phyloP scores from a whole-genome alignment of 1,140 invertebrate genomes.

The Caenorhabditis tropicalis region DNA sequence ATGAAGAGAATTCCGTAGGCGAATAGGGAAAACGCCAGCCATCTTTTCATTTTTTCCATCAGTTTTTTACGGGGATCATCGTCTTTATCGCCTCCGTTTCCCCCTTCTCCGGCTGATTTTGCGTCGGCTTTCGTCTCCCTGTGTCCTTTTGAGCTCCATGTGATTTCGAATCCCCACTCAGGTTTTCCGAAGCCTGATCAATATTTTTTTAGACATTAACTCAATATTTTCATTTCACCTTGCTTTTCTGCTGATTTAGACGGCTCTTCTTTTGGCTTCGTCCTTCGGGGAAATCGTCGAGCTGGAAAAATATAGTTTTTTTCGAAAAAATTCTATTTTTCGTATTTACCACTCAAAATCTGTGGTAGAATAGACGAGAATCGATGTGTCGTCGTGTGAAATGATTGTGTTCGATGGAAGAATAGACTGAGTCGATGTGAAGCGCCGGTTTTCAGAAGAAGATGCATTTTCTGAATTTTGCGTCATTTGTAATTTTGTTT shows the following conservation, averaged over 20 bases:
- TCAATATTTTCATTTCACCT: not conserved
- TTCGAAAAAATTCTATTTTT: not conserved
- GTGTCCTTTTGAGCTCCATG: slow-evolving; percentile 16
- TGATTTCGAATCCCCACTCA: not conserved
- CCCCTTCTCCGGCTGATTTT: not conserved
- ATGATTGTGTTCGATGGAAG: not conserved
- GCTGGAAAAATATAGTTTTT: slow-evolving; percentile 2
- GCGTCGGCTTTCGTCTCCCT: slow-evolving; percentile 2
- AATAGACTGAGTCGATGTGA: not conserved
- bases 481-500: not conserved
- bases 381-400: not conserved
- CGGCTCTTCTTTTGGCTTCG: not conserved
- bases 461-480: slow-evolving; percentile 11
- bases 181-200: not conserved
- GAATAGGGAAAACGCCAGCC: slow-evolving; percentile 61
- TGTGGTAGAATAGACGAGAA: slow-evolving; percentile 1
- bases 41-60: slow-evolving; percentile 55
- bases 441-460: not conserved
- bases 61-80: slow-evolving; percentile 50
- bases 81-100: slow-evolving; percentile 37
- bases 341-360: not conserved
- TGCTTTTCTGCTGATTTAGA: not conserved
- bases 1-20: slow-evolving; percentile 58
- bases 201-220: not conserved
- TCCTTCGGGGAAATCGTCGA: not conserved